phyloP scores from a whole-genome alignment of 2,888 invertebrate species.

The Iphiclides podalirius region DNA sequence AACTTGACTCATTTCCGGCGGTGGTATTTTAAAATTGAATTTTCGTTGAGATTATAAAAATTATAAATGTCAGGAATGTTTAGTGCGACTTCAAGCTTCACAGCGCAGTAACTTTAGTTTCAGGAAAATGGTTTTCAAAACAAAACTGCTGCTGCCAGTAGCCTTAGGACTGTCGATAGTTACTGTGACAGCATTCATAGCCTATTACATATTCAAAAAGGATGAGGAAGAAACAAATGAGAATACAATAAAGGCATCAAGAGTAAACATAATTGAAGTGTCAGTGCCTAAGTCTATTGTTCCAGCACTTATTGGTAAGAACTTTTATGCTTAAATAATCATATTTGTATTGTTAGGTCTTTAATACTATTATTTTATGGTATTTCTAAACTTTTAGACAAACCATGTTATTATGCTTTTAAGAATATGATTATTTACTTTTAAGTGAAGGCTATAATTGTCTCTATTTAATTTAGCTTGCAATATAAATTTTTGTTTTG shows the following conservation, averaged over 20 bases:
- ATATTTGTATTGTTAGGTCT: too few relatives aligned
- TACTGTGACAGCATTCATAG: conserved; percentile 84
- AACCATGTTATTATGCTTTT: too few relatives aligned
- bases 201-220: conserved; percentile 84
- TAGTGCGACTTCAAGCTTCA: too few relatives aligned
- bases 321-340: too few relatives aligned
- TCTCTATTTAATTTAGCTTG: too few relatives aligned
- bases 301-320: conserved; percentile 82
- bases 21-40: conserved; percentile 8
- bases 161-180: conserved; percentile 84
- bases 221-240: conserved; percentile 73
- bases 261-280: conserved; percentile 75
- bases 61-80: neutral
- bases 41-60: neutral
- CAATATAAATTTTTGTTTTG: too few relatives aligned
- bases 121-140: conserved; percentile 53
- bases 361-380: conserved; percentile 7
- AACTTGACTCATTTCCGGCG: conserved; percentile 7
- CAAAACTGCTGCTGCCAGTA: conserved; percentile 74
- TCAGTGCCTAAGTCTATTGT: conserved; percentile 82
- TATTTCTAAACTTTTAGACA: too few relatives aligned
- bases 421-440: too few relatives aligned
- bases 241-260: conserved; percentile 49
- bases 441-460: too few relatives aligned
- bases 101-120: conserved; percentile 36